phyloP scores from a whole-genome alignment of 2,797 vertebrate genomes.

The Argentina silus region DNA sequence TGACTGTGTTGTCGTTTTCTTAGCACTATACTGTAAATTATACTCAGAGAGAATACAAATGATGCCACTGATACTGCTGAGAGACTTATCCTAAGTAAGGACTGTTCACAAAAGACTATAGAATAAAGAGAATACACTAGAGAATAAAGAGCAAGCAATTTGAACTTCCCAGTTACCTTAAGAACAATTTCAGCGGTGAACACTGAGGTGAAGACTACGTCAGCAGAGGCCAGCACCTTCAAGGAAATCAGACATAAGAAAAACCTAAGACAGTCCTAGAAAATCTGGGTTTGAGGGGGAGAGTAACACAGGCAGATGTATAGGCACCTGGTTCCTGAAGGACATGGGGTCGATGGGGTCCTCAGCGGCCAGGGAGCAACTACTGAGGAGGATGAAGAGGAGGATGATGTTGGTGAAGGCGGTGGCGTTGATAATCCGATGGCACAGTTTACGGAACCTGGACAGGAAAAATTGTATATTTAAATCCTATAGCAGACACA shows the following conservation, averaged over 20 bases:
- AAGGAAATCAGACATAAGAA: not conserved
- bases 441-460: constrained; percentile 91
- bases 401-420: constrained; percentile 98
- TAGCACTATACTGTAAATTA: too few relatives aligned
- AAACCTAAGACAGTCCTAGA: not conserved
- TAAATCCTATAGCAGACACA: not conserved
- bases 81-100: too few relatives aligned
- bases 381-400: constrained; percentile 94
- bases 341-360: constrained; percentile 91
- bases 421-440: constrained; percentile 92
- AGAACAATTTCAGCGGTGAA: constrained; percentile 93
- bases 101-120: not conserved
- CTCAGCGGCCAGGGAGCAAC: constrained; percentile 89
- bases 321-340: constrained; percentile 86
- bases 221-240: constrained; percentile 88
- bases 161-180: constrained; percentile 78
- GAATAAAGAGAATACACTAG: too few relatives aligned
- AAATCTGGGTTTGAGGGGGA: not conserved
- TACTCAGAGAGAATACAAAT: too few relatives aligned
- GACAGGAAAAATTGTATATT: not conserved
- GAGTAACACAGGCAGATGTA: not conserved
- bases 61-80: too few relatives aligned
- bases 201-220: constrained; percentile 90
- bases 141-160: not conserved
- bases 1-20: too few relatives aligned